Evolutionary conservation across 2,888 invertebrate species (phyloP).

Genomic region (Leptothorax acervorum): DNA sequence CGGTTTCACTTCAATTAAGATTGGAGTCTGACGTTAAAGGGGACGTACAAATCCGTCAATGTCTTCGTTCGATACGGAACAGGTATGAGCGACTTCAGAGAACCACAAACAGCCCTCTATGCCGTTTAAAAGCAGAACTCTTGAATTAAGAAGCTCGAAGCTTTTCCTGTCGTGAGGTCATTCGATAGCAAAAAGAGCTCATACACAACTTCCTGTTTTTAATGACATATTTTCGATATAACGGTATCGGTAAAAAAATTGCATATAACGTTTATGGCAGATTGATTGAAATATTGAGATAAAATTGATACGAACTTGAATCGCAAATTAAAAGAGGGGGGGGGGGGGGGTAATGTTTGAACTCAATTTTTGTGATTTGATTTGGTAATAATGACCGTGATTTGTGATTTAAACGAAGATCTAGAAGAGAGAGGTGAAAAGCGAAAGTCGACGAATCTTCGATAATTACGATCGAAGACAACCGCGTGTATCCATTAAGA

Average conservation of each 20-base stretch:
- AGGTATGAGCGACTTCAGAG: conserved; percentile 21
- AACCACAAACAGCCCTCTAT: conserved; percentile 20
- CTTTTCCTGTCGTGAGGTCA: background rate
- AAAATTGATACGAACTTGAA: background rate
- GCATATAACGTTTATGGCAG: background rate
- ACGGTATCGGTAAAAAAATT: background rate
- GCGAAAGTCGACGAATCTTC: conserved; percentile 56
- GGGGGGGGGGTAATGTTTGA: background rate
- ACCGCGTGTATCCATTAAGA: conserved; percentile 52
- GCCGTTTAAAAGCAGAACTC: conserved; percentile 25
- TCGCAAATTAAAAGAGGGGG: background rate
- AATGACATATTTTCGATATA: background rate
- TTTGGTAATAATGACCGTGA: background rate
- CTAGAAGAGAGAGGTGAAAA: conserved; percentile 22
- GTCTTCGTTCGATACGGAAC: conserved; percentile 44
- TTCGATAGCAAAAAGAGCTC: background rate
- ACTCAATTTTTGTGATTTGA: background rate
- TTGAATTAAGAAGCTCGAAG: conserved; percentile 31
- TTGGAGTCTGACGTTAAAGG: conserved; percentile 51
- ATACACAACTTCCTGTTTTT: conserved; percentile 5
- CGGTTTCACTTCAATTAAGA: conserved; percentile 51
- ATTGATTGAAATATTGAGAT: background rate
- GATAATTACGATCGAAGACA: conserved; percentile 60
- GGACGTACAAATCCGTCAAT: conserved; percentile 51
- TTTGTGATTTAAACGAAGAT: conserved; percentile 20